Evolutionary conservation across 1,140 invertebrate species (phyloP).

Genomic region (Chironomus tepperi): DNA sequence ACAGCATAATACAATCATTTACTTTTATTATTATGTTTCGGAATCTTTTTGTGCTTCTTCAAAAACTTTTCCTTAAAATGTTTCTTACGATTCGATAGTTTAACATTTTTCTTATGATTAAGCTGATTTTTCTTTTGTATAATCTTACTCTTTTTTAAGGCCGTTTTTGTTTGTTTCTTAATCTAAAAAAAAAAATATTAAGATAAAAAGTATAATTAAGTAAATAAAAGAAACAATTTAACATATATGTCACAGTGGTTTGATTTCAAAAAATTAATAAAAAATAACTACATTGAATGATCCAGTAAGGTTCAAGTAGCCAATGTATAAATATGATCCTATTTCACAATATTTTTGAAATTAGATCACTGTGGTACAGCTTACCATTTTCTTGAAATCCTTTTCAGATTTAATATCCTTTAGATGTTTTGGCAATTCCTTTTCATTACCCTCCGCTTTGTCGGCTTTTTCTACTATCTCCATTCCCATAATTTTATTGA

Average conservation of each 20-base stretch:
- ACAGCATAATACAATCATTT: constrained; percentile 32
- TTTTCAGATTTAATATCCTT: not conserved
- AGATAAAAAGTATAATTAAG: not conserved
- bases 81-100: not conserved
- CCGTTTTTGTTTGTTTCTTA: not conserved
- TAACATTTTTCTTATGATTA: constrained; percentile 13
- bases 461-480: not conserved
- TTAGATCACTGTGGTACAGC: too few relatives aligned
- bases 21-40: constrained; percentile 5
- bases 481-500: constrained; percentile 3
- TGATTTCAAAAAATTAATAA: too few relatives aligned
- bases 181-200: not conserved
- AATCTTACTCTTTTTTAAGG: not conserved
- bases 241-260: too few relatives aligned
- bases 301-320: too few relatives aligned
- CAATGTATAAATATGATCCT: too few relatives aligned
- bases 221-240: too few relatives aligned
- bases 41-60: constrained; percentile 13
- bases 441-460: not conserved
- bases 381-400: constrained; percentile 5
- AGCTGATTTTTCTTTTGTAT: not conserved
- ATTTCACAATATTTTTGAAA: too few relatives aligned
- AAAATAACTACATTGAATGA: too few relatives aligned
- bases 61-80: not conserved
- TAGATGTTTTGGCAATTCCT: not conserved